Percentiles rank a stretch among this genome's conserved stretches.
These are phyloP conservation scores for Stictocephala bisonia DNA, from an alignment of 2,888 invertebrate genomes.

Conservation along the genomic window DNA sequence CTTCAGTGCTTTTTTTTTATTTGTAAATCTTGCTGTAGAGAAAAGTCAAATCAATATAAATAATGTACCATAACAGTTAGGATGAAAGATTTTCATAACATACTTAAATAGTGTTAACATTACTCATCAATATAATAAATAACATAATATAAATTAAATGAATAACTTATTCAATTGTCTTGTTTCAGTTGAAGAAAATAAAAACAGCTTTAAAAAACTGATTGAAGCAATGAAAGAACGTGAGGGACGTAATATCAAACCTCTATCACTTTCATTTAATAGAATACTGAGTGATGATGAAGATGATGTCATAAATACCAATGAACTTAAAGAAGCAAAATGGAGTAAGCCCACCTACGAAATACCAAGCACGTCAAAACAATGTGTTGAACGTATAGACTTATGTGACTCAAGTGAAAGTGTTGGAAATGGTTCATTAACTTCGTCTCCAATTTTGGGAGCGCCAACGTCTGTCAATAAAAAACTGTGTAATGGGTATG, in stretches of 20 bases:
- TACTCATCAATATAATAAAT: no score
- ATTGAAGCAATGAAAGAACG: conserved; percentile 62
- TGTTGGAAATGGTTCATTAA: no score
- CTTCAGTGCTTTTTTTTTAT: no score
- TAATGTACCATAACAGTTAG: no score
- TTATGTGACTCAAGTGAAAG: conserved; percentile 8
- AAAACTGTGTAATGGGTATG: no score
- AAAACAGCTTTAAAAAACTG: conserved; percentile 62
- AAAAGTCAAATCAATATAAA: no score
- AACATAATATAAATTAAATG: neutral
- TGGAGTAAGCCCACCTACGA: neutral
- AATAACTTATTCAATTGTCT: conserved; percentile 10
- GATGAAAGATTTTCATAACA: no score
- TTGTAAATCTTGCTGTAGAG: no score
- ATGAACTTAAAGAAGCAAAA: conserved; percentile 8
- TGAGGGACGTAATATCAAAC: conserved; percentile 53
- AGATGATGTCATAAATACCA: conserved; percentile 9
- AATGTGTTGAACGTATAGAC: neutral
- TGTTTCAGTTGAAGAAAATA: conserved; percentile 63
- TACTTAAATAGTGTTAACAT: no score
- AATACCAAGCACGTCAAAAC: neutral
- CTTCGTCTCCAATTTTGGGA: conserved; percentile 3
- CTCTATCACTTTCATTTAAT: conserved; percentile 44
- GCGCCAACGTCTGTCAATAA: neutral
- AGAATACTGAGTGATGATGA: conserved; percentile 54